Evolutionary conservation across 2,797 vertebrate genomes (phyloP), one percentile per base, ranked within the genome.

Genomic region (Pipistrellus pygmaeus): DNA sequence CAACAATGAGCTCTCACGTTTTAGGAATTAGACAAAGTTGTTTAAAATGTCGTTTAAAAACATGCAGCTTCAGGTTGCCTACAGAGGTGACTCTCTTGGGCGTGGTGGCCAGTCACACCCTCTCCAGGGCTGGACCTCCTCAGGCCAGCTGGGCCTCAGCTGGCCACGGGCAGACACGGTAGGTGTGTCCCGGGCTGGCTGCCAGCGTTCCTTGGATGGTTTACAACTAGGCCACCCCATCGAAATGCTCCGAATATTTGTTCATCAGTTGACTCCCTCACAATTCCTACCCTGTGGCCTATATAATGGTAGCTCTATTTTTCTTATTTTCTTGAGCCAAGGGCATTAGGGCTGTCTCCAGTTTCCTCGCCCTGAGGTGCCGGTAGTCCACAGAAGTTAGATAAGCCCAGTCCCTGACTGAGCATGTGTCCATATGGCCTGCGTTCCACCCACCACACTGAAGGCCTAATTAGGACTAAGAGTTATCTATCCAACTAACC

Each of bases 271-370:
- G 72, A 20, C 5, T 87, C 7, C 6, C 35, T 73, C 8, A 8
- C 17, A 53, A 12, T 73, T 53, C 66, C 23, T n/a, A 53, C 1
- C 11, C 5, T n/a, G 66, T 3, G 17, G 62, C 18, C 18, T 55
- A 48, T 55, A 72, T 35, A 38, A 51, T 41, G 3, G 5, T 15
- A 75, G 23, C 38, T 85, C 18, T 27, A 51, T 41, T 78, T 73
- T 94, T 71, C 62, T 93, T 92, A 18, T 48, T 68, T 73, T 88
- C 71, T 69, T 93, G 46, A 78, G 71, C 72, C 57, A 66, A 64
- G 84, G 81, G 71, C 44, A 76, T 72, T 27, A 5, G 20, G 11
- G 55, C 68, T 92, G 11, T 66, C 85, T 75, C n/a, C 0, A 0
- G 4, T 41, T 89, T 77, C 69, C 27, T 62, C 32, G 53, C 20